Conservation (phyloP, 2,888 invertebrate genomes). For the Antheraea assamensis region DNA sequence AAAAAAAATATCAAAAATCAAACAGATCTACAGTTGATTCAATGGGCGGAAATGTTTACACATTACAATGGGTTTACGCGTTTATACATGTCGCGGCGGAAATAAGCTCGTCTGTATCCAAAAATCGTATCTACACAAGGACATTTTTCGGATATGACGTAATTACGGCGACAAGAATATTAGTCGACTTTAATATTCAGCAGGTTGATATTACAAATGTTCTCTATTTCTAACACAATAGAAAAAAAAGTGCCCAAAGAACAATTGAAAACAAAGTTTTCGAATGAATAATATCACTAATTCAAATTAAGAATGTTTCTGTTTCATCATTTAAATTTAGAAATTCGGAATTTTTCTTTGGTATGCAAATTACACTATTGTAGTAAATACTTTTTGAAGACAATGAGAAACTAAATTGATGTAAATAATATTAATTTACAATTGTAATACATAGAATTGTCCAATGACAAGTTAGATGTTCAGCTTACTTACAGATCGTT, state of each 20-base stretch:
- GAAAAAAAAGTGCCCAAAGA: not conserved
- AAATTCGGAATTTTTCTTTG: not conserved
- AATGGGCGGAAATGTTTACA: slow-evolving; percentile 72
- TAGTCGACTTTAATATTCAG: not conserved
- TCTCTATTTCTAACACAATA: not conserved
- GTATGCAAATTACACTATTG: not conserved
- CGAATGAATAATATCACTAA: not conserved
- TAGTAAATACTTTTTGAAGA: not conserved
- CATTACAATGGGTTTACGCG: slow-evolving; percentile 65
- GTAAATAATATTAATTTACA: not conserved
- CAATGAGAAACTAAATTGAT: slow-evolving; percentile 1
- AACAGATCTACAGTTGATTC: slow-evolving; percentile 55
- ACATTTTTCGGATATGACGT: slow-evolving; percentile 21
- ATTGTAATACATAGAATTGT: slow-evolving; percentile 4
- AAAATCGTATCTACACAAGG: slow-evolving; percentile 21
- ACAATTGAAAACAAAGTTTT: not conserved
- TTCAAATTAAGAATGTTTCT: not conserved
- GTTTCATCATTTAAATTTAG: not conserved
- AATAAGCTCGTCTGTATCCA: slow-evolving; percentile 33
- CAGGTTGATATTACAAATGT: not conserved
- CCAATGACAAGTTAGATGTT: too few species aligned
- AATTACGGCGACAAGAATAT: slow-evolving; percentile 4
- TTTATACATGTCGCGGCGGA: slow-evolving; percentile 45
- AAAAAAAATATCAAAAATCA: slow-evolving; percentile 44
- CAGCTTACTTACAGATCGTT: too few species aligned